Base-by-base conservation (phyloP, 2,113 vertebrate species). In the Lagopus muta region DNA sequence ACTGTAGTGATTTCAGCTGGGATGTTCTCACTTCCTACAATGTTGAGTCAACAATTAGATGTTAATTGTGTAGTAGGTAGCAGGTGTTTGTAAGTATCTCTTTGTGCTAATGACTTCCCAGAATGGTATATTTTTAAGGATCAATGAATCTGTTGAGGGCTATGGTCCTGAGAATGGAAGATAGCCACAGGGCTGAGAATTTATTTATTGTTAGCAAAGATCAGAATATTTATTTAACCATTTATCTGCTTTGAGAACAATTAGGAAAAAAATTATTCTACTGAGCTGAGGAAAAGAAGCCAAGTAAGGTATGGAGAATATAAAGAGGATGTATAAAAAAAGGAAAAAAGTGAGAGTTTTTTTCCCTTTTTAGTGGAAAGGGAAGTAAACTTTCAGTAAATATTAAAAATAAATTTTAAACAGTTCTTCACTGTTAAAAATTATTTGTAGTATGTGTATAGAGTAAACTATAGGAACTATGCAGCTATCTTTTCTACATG, bases 41-140 rank as follows among this genome's bases (percentile, higher is more conserved):
- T 1, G 40, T 71, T 62, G 81, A 86, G 13, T 86, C 69, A 92
- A 34, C 55, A 67, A 2, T 6, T 47, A 24, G 16, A 3, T 72
- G 71, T 34, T 92, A 82, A 76, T 85, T 57, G 43, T 9, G 1
- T 17, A 28, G 43, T 43, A 75, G 57, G 38, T 75, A 78, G 84
- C 89, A 93, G 84, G 47, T 91, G 81, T 47, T 55, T 50, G 72
- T 77, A 83, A 86, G 81, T 81, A 54, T 40, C 12, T 75, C 80
- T 89, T 91, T 82, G 76, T 92, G 83, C 20, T 87, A 67, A 90
- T 89, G 65, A 45, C 54, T 87, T 96, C 57, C 50, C 76, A 66
- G 94, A 96, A 94, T 94, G 65, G 5, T 58, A 80, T 70, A 54
- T 69, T 95, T 88, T 88, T 95, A 72, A 91, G 86, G 85, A 88